Percentiles rank a stretch among this genome's conserved stretches.
These are phyloP conservation scores for Cinclus mexicanus DNA, from an alignment of 2,113 vertebrate species.

Conservation along the genomic window DNA sequence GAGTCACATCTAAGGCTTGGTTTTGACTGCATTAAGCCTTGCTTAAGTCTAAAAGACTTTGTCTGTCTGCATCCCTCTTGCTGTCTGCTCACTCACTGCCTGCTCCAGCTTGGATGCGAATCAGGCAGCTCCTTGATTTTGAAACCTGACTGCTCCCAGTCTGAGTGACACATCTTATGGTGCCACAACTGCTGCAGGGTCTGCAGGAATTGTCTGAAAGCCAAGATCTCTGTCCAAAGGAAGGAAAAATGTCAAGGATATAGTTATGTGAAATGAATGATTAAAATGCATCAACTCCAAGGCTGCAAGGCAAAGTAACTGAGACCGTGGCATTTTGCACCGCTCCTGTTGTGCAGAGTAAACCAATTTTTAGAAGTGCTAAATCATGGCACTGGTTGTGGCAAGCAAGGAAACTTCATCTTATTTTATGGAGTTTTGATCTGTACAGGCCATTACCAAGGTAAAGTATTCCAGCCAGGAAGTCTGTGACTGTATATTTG, in stretches of 20 bases:
- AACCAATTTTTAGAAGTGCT: background rate
- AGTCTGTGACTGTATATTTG: background rate
- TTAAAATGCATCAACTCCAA: background rate
- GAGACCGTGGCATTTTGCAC: background rate
- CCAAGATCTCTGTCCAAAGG: conserved; percentile 50
- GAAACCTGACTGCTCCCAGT: conserved; percentile 50
- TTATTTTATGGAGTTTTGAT: background rate
- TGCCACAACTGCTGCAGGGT: conserved; percentile 62
- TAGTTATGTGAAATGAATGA: conserved; percentile 33
- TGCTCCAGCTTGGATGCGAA: conserved; percentile 24
- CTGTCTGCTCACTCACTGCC: conserved; percentile 26
- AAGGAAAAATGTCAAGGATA: conserved; percentile 48
- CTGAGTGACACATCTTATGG: conserved; percentile 54
- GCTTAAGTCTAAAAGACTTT: background rate
- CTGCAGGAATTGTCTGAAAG: conserved; percentile 60
- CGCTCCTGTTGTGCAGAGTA: background rate
- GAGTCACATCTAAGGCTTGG: background rate
- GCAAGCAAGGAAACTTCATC: background rate
- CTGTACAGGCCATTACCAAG: background rate
- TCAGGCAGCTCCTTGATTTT: conserved; percentile 31
- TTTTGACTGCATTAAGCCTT: background rate
- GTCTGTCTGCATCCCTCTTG: background rate
- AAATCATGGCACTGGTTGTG: conserved; percentile 1
- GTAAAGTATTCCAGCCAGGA: background rate
- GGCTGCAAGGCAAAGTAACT: background rate